Percentiles rank a stretch among this genome's conserved stretches.
phyloP scores from a whole-genome alignment of 2,113 vertebrate species.

The Perccottus glenii region DNA sequence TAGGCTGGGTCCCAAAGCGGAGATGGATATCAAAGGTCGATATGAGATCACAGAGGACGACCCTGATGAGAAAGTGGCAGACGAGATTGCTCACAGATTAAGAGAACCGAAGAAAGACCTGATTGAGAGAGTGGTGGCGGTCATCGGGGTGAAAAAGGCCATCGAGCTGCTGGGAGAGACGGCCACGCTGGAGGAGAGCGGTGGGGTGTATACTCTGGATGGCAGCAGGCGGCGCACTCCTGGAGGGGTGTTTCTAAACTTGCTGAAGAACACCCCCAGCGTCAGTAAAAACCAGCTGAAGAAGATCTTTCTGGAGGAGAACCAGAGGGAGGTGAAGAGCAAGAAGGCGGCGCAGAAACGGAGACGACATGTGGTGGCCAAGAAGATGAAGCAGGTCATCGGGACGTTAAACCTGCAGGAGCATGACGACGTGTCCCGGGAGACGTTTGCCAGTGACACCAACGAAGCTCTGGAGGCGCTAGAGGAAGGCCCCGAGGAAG shows the following conservation, averaged over 20 bases:
- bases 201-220: slow-evolving; percentile 91
- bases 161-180: slow-evolving; percentile 93
- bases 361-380: slow-evolving; percentile 86
- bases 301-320: slow-evolving; percentile 91
- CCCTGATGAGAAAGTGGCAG: slow-evolving; percentile 87
- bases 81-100: slow-evolving; percentile 92
- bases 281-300: slow-evolving; percentile 87
- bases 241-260: slow-evolving; percentile 93
- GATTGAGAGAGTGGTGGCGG: slow-evolving; percentile 87
- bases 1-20: slow-evolving; percentile 83
- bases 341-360: slow-evolving; percentile 95
- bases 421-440: slow-evolving; percentile 92
- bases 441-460: slow-evolving; percentile 97
- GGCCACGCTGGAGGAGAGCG: slow-evolving; percentile 89
- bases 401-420: slow-evolving; percentile 92
- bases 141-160: slow-evolving; percentile 90
- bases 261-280: slow-evolving; percentile 92
- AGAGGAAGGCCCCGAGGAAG: slow-evolving; percentile 88
- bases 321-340: slow-evolving; percentile 86
- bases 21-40: slow-evolving; percentile 93
- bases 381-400: slow-evolving; percentile 97
- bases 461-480: slow-evolving; percentile 93
- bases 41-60: slow-evolving; percentile 91
- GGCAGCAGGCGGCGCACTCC: slow-evolving; percentile 94
- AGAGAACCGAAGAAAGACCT: slow-evolving; percentile 93